A percentile compares a stretch with the other conserved stretches of the same genome.
Evolutionary conservation across 2,113 vertebrate genomes (phyloP).

Genomic region (Girardinichthys multiradiatus): DNA sequence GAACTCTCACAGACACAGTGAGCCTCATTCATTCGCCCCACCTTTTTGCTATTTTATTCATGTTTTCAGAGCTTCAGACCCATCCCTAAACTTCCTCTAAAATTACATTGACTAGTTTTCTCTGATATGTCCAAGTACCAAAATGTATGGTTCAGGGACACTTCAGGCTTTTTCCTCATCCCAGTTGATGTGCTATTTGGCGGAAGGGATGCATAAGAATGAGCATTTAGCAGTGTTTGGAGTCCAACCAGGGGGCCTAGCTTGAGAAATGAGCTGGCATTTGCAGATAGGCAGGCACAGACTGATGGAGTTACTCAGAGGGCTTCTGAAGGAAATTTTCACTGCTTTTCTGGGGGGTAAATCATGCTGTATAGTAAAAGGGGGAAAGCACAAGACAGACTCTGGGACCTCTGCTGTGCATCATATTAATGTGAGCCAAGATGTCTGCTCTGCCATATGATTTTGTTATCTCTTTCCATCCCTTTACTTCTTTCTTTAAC

Average conservation of each 20-base stretch:
- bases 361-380: slow-evolving; percentile 53
- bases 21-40: slow-evolving; percentile 13
- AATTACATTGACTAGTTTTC: slow-evolving; percentile 38
- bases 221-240: slow-evolving; percentile 62
- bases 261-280: slow-evolving; percentile 79
- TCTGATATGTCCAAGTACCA: slow-evolving; percentile 54
- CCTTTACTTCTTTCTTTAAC: slow-evolving; percentile 36
- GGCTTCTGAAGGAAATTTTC: slow-evolving; percentile 59
- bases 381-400: slow-evolving; percentile 32
- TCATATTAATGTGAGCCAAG: slow-evolving; percentile 40
- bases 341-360: slow-evolving; percentile 61
- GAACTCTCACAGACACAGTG: background rate
- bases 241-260: slow-evolving; percentile 62
- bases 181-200: slow-evolving; percentile 69
- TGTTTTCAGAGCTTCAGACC: slow-evolving; percentile 38
- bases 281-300: slow-evolving; percentile 74
- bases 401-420: slow-evolving; percentile 46
- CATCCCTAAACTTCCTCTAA: slow-evolving; percentile 39
- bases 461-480: slow-evolving; percentile 32
- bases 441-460: slow-evolving; percentile 32
- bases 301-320: slow-evolving; percentile 70
- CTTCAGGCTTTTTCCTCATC: slow-evolving; percentile 59
- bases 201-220: slow-evolving; percentile 72
- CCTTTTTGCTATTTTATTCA: slow-evolving; percentile 38
- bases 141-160: slow-evolving; percentile 52